Percentiles rank a stretch among this genome's conserved stretches.
Conservation (phyloP, 2,113 vertebrate genomes). For the Xiphorhynchus elegans region DNA sequence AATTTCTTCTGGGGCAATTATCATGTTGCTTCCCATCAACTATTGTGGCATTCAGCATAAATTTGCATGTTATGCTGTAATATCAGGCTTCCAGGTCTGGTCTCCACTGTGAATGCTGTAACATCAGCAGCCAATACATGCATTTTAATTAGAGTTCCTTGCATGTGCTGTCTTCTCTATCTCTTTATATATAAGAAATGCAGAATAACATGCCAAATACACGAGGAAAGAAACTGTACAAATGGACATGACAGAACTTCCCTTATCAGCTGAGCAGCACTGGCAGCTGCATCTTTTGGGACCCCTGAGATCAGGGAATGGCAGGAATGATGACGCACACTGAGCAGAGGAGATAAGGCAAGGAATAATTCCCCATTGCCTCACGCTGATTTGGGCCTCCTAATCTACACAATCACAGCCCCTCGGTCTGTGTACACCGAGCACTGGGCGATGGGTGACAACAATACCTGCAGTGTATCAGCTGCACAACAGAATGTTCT, state of each 20-base stretch:
- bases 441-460: background rate
- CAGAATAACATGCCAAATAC: background rate
- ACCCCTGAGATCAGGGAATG: background rate
- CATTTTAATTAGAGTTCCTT: background rate
- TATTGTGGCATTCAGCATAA: background rate
- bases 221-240: background rate
- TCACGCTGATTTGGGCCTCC: constrained; percentile 31
- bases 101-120: background rate
- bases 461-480: background rate
- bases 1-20: background rate
- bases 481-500: background rate
- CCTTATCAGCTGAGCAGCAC: constrained; percentile 61
- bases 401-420: constrained; percentile 70
- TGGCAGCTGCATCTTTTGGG: constrained; percentile 18
- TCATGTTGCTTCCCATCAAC: background rate
- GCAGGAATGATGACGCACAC: background rate
- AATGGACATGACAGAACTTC: background rate
- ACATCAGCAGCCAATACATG: background rate
- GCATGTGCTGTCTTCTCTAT: background rate
- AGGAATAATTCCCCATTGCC: constrained; percentile 43
- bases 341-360: constrained; percentile 46
- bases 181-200: background rate
- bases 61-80: background rate
- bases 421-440: background rate
- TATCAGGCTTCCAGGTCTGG: background rate